A percentile compares a stretch with the other conserved stretches of the same genome.
Evolutionary conservation across 2,113 vertebrate genomes (phyloP).

Genomic region (Cyprinus carpio): DNA sequence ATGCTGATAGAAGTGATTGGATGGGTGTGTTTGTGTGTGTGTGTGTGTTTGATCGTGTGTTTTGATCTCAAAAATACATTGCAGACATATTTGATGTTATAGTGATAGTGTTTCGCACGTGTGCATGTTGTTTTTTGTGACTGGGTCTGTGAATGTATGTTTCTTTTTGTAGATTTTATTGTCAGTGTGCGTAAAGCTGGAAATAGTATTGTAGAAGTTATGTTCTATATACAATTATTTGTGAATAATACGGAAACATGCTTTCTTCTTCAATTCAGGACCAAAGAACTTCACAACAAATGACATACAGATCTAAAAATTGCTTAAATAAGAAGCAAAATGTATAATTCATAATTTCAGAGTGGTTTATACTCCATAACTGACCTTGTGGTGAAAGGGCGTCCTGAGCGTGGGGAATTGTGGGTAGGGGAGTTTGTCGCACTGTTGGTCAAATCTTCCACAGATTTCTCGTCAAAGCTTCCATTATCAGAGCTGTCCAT

Average conservation of each 20-base stretch:
- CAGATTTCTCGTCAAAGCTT: slow-evolving; percentile 71
- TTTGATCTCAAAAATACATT: not conserved
- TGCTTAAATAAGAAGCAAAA: not conserved
- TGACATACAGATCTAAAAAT: not conserved
- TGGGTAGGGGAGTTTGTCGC: slow-evolving; percentile 73
- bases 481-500: slow-evolving; percentile 80
- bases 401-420: slow-evolving; percentile 68
- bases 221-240: not conserved
- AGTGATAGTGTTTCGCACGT: not conserved
- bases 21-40: slow-evolving; percentile 26
- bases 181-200: not conserved
- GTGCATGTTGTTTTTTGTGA: not conserved
- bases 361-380: not conserved
- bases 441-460: slow-evolving; percentile 83
- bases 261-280: not conserved
- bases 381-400: slow-evolving; percentile 84
- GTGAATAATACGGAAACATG: not conserved
- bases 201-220: not conserved
- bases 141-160: not conserved
- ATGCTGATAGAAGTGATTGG: slow-evolving; percentile 38
- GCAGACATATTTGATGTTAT: not conserved
- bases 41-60: not conserved
- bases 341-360: not conserved
- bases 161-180: not conserved
- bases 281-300: not conserved